Evolutionary conservation across 35 echinoderm and acorn worm genomes (phyloP).

Genomic region (Hemicentrotus pulcherrimus): DNA sequence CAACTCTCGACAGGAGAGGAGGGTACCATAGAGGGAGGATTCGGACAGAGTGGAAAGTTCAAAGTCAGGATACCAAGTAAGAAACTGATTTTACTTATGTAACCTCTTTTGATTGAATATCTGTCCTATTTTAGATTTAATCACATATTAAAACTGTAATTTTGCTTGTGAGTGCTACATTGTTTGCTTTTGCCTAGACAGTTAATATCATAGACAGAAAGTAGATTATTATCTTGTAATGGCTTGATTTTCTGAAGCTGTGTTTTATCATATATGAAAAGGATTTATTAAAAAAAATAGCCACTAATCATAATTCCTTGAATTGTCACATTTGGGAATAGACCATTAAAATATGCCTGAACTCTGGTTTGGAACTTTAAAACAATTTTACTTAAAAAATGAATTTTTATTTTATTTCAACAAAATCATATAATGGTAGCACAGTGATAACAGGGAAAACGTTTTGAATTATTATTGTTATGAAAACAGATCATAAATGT

Average conservation of each 20-base stretch:
- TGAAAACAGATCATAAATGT: not conserved
- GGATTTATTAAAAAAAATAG: no score
- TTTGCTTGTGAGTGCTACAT: not conserved
- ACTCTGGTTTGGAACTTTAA: no score
- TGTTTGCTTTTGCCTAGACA: not conserved
- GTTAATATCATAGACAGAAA: not conserved
- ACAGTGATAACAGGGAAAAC: not conserved
- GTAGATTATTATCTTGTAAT: not conserved
- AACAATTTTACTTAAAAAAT: no score
- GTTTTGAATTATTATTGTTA: not conserved
- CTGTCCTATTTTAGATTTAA: no score
- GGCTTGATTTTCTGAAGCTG: not conserved
- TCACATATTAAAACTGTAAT: not conserved
- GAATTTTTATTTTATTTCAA: not conserved
- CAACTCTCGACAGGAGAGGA: conserved; percentile 85
- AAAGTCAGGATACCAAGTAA: conserved; percentile 93
- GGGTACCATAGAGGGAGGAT: conserved; percentile 92
- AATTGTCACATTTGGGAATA: not conserved
- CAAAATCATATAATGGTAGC: not conserved
- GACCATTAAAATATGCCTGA: not conserved
- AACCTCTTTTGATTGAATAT: no score
- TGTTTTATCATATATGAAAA: not conserved
- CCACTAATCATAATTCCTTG: not conserved
- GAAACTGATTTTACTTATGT: not conserved
- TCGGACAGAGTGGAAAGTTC: conserved; percentile 97